A percentile compares a stretch with the other conserved stretches of the same genome.
These are phyloP conservation scores for Drosophila melanica DNA, from an alignment of 1,140 invertebrate genomes.

Conservation along the genomic window DNA sequence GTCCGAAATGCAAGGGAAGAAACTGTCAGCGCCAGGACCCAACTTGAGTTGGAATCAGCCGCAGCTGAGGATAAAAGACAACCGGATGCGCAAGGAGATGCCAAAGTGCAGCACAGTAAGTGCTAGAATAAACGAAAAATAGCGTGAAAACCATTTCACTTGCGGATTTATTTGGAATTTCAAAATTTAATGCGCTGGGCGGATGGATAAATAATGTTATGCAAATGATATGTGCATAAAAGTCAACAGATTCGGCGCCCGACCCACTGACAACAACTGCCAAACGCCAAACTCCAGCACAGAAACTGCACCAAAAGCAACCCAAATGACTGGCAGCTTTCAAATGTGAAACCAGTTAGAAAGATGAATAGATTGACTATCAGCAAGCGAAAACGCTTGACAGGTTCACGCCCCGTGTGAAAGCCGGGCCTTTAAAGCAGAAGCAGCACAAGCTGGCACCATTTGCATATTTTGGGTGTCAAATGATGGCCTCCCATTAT, in stretches of 20 bases:
- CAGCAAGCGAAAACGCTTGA: conserved; percentile 76
- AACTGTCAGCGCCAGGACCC: conserved; percentile 64
- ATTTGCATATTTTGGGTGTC: conserved; percentile 77
- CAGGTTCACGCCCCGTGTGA: conserved; percentile 61
- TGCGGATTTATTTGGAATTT: conserved; percentile 78
- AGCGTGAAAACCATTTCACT: conserved; percentile 73
- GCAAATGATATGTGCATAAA: conserved; percentile 84
- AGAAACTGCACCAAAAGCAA: conserved; percentile 15
- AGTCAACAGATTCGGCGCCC: conserved; percentile 68
- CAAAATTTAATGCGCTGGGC: conserved; percentile 70
- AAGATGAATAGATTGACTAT: conserved; percentile 81
- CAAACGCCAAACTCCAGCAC: conserved; percentile 9
- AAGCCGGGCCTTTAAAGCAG: not conserved
- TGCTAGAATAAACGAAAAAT: conserved; percentile 65
- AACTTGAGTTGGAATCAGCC: conserved; percentile 25
- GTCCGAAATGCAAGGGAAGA: conserved; percentile 64
- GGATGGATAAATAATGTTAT: conserved; percentile 77
- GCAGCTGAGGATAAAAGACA: not conserved
- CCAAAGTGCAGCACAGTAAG: conserved; percentile 68
- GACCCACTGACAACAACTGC: conserved; percentile 10
- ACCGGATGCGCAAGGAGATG: conserved; percentile 38
- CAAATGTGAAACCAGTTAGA: conserved; percentile 82
- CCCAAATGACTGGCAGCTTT: conserved; percentile 71
- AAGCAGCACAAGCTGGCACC: conserved; percentile 39
- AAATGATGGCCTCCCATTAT: conserved; percentile 38